These are phyloP conservation scores for Gymnocephalus cernua DNA, from an alignment of 2,113 vertebrate species.

Conservation along the genomic window DNA sequence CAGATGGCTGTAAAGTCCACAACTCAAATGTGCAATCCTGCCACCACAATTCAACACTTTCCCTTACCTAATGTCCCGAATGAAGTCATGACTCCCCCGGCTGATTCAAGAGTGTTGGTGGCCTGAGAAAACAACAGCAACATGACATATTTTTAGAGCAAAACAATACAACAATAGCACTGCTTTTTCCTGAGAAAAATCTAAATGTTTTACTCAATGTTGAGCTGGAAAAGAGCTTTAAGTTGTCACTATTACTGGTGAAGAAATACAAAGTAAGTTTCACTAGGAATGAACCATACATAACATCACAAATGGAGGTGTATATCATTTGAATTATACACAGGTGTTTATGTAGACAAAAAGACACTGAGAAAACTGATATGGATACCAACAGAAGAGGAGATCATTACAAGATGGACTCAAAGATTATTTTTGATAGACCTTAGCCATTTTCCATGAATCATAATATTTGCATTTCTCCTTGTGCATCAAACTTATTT, in stretches of 20 bases:
- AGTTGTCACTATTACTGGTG: background rate
- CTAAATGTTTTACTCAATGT: background rate
- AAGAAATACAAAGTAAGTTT: background rate
- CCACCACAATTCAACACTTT: slow-evolving; percentile 4
- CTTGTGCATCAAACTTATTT: background rate
- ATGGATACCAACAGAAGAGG: background rate
- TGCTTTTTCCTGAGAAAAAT: background rate
- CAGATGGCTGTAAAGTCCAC: background rate
- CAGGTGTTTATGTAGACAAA: background rate
- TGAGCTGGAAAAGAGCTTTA: background rate
- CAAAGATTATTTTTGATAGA: background rate
- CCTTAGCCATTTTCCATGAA: background rate
- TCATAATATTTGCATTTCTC: background rate
- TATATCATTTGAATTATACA: background rate
- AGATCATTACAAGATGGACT: background rate
- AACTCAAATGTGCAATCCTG: background rate
- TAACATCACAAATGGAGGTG: background rate
- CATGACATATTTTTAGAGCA: slow-evolving; percentile 13
- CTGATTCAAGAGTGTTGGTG: slow-evolving; percentile 62
- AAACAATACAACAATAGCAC: slow-evolving; percentile 12
- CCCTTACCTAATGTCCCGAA: slow-evolving; percentile 82
- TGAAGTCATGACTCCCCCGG: slow-evolving; percentile 69
- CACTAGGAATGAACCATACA: background rate
- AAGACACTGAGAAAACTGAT: background rate
- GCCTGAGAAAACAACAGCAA: slow-evolving; percentile 71